These are phyloP conservation scores for Onychostruthus taczanowskii DNA, from an alignment of 2,113 vertebrate genomes.

Conservation along the genomic window DNA sequence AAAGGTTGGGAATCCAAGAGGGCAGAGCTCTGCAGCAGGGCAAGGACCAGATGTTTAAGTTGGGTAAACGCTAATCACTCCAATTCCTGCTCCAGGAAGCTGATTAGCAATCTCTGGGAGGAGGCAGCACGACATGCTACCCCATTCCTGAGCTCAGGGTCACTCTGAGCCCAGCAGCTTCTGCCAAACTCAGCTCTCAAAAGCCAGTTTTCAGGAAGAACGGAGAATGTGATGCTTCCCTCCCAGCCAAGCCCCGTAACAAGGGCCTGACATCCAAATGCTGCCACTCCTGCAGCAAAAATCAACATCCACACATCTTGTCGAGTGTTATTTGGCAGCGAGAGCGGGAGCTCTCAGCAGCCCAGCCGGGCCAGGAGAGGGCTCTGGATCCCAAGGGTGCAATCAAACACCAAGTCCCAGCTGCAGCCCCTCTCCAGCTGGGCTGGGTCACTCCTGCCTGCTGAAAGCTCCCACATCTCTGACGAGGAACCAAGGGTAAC, in stretches of 20 bases:
- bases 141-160: neutral
- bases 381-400: neutral
- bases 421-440: neutral
- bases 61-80: neutral
- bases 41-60: neutral
- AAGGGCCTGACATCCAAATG: neutral
- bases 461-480: neutral
- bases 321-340: neutral
- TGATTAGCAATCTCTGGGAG: neutral
- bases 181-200: neutral
- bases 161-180: neutral
- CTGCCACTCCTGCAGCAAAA: neutral
- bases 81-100: constrained; percentile 11
- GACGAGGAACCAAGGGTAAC: neutral
- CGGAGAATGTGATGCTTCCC: rapidly evolving
- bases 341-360: neutral
- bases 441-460: neutral
- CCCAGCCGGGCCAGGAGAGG: neutral
- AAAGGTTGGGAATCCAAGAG: neutral
- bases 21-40: neutral
- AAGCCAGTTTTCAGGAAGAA: neutral
- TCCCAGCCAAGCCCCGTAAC: neutral
- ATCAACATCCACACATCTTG: neutral
- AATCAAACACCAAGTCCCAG: neutral
- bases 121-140: neutral